phyloP scores from a whole-genome alignment of 2,797 vertebrate genomes.

The Semotilus atromaculatus region DNA sequence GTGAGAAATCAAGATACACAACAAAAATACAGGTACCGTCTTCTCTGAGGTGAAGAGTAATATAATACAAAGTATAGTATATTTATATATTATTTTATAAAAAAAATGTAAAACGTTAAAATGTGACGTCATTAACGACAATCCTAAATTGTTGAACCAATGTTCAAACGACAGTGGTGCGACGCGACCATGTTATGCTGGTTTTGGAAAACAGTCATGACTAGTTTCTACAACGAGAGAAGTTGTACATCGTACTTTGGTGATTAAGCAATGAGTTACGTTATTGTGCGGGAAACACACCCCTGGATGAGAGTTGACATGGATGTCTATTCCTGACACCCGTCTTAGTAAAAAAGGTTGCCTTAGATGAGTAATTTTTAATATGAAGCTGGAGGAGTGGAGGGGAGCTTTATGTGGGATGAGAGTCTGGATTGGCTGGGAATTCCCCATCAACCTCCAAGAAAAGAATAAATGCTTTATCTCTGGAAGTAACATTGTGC shows the following conservation, averaged over 20 bases:
- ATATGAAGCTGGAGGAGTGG: background rate
- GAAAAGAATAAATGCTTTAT: constrained; percentile 54
- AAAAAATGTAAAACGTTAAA: no score
- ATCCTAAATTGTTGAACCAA: no score
- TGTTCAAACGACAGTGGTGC: background rate
- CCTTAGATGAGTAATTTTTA: constrained; percentile 25
- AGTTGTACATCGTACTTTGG: background rate
- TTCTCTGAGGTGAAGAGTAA: no score
- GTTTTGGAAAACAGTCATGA: background rate
- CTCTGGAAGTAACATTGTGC: constrained; percentile 46
- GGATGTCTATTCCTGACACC: constrained; percentile 31
- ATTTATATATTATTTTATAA: no score
- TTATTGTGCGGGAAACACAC: background rate
- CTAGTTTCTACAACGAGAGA: background rate
- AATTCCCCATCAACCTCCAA: constrained; percentile 41
- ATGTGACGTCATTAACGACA: no score
- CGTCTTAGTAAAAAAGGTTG: background rate
- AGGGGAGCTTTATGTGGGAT: constrained; percentile 45
- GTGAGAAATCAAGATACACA: no score
- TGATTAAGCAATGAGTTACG: background rate
- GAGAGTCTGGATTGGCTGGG: constrained; percentile 44
- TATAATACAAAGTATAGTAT: no score
- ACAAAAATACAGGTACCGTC: no score
- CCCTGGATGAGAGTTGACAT: constrained; percentile 1
- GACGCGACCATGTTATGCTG: background rate